Evolutionary conservation across 2,113 vertebrate genomes (phyloP).

Genomic region (Vulpes ferrilata): DNA sequence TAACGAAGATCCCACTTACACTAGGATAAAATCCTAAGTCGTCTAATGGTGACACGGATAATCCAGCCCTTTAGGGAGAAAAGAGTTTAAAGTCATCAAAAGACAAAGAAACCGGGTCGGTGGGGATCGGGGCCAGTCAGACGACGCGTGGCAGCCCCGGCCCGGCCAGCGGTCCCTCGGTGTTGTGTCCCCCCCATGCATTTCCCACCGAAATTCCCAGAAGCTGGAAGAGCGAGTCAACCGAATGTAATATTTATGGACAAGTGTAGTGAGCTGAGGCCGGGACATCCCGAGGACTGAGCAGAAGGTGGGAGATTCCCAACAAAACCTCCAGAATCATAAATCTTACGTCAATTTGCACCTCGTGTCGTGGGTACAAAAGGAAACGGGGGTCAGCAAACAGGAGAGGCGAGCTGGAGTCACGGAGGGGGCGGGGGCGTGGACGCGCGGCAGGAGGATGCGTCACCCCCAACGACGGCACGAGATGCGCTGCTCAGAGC

Average conservation of each 20-base stretch:
- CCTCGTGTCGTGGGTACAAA: neutral
- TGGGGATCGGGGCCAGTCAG: neutral
- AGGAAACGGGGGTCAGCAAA: neutral
- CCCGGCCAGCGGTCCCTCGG: neutral
- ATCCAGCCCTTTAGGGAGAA: neutral
- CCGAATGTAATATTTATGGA: neutral
- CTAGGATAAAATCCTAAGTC: neutral
- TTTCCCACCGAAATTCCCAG: neutral
- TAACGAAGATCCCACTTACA: neutral
- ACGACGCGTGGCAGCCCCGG: too few relatives aligned
- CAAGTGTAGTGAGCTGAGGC: neutral
- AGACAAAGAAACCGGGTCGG: neutral
- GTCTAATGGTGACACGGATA: neutral
- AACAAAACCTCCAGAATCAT: neutral
- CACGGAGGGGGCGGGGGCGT: too few relatives aligned
- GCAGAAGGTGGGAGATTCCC: neutral
- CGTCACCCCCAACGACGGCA: too few relatives aligned
- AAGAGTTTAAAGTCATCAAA: neutral
- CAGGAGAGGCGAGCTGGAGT: neutral
- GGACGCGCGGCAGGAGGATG: too few relatives aligned
- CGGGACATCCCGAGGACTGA: neutral
- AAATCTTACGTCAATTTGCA: neutral
- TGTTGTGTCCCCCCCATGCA: rapidly evolving
- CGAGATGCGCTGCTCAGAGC: too few relatives aligned
- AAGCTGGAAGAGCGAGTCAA: neutral